Percentiles rank a stretch among this genome's conserved stretches.
Conservation (phyloP, 2,797 vertebrate species). For the Lycodopsis pacificus region DNA sequence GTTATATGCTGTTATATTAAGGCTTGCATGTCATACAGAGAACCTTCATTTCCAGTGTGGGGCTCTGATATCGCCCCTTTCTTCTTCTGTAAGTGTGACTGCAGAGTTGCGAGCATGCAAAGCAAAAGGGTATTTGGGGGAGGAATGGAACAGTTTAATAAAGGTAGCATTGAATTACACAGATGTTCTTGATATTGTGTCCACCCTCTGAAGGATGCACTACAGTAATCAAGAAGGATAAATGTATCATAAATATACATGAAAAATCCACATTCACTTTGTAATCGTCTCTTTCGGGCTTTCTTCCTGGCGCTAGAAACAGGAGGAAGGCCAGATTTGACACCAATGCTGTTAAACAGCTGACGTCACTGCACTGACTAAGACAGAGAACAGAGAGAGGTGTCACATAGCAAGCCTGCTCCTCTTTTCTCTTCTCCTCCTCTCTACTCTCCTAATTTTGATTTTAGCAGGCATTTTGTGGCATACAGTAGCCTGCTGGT, state of each 20-base stretch:
- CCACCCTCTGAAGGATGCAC: slow-evolving; percentile 20
- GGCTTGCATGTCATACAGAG: neutral
- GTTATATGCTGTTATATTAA: neutral
- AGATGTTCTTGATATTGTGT: slow-evolving; percentile 44
- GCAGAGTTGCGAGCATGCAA: slow-evolving; percentile 11
- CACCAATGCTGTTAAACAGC: slow-evolving; percentile 81
- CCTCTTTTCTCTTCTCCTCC: slow-evolving; percentile 37
- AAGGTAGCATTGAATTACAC: slow-evolving; percentile 27
- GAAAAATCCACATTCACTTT: slow-evolving; percentile 52
- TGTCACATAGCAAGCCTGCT: slow-evolving; percentile 76
- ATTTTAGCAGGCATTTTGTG: slow-evolving; percentile 71
- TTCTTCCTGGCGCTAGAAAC: slow-evolving; percentile 69
- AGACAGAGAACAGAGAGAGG: slow-evolving; percentile 77
- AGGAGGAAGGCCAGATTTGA: slow-evolving; percentile 83
- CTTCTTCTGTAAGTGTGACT: slow-evolving; percentile 30
- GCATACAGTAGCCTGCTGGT: slow-evolving; percentile 72
- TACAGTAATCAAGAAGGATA: slow-evolving; percentile 35
- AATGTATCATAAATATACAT: slow-evolving; percentile 54
- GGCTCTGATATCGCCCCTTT: slow-evolving; percentile 34
- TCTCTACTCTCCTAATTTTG: slow-evolving; percentile 36
- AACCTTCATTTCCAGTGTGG: slow-evolving; percentile 42
- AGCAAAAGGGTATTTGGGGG: slow-evolving; percentile 19
- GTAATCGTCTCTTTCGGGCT: slow-evolving; percentile 63
- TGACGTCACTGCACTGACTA: slow-evolving; percentile 82
- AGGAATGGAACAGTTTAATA: slow-evolving; percentile 29